Conservation (phyloP, 2,888 invertebrate species). For the Mythimna impura region DNA sequence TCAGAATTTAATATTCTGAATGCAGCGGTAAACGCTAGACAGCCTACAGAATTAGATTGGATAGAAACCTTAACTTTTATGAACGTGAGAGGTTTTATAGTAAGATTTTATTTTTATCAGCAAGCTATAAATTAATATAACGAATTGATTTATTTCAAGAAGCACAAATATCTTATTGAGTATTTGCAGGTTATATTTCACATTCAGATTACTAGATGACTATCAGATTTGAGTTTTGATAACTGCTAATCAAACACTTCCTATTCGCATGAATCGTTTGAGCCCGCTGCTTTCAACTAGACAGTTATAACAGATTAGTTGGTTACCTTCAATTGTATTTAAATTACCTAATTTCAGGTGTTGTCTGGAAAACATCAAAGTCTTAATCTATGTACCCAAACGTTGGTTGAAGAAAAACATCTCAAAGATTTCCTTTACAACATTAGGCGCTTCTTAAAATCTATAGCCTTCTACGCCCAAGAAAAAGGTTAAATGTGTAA, state of each 20-base stretch:
- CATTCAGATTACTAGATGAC: neutral
- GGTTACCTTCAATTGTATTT: neutral
- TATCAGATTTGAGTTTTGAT: neutral
- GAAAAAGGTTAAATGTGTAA: slow-evolving; percentile 52
- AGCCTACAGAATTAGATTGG: slow-evolving; percentile 30
- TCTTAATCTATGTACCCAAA: too few species aligned
- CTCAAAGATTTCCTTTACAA: neutral
- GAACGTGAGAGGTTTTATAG: slow-evolving; percentile 1
- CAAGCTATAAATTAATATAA: slow-evolving; percentile 1
- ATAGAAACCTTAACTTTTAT: slow-evolving; percentile 21
- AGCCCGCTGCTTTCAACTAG: neutral
- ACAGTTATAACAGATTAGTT: neutral
- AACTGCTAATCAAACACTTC: neutral
- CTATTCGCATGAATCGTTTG: slow-evolving; percentile 11
- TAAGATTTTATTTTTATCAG: neutral
- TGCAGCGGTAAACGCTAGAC: slow-evolving; percentile 31
- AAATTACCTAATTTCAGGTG: neutral
- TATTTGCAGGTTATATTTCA: neutral
- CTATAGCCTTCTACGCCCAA: slow-evolving; percentile 14
- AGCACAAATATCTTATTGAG: neutral
- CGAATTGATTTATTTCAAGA: neutral
- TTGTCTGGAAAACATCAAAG: neutral
- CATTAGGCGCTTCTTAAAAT: slow-evolving; percentile 25
- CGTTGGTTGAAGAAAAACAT: neutral
- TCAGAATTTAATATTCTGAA: slow-evolving; percentile 47